Conservation (phyloP, 2,888 invertebrate species). For the Oxycera nigricornis region DNA sequence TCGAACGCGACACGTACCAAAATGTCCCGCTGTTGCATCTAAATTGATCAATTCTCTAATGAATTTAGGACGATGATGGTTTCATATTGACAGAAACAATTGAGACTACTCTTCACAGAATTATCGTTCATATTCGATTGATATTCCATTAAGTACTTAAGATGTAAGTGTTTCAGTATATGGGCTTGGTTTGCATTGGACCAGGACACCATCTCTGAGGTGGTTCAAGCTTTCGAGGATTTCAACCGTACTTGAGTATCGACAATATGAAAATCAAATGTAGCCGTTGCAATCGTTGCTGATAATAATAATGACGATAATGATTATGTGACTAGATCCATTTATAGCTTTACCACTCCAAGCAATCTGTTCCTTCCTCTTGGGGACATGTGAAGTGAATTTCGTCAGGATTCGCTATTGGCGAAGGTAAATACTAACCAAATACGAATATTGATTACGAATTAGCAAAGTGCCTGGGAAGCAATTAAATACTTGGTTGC, state of each 20-base stretch:
- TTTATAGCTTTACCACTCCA: not conserved
- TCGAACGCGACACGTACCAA: not conserved
- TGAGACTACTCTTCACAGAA: conserved; percentile 9
- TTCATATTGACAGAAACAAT: conserved; percentile 3
- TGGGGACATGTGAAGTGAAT: not conserved
- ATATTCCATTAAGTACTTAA: conserved; percentile 33
- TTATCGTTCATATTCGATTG: conserved; percentile 11
- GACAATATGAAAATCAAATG: not conserved
- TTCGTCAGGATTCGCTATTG: not conserved
- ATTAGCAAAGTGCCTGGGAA: conserved; percentile 19
- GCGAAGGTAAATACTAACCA: not conserved
- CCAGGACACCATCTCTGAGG: not conserved
- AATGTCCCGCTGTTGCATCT: not conserved
- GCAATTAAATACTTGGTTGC: conserved; percentile 25
- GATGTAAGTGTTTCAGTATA: not conserved
- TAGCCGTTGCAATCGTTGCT: not conserved
- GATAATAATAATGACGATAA: not conserved
- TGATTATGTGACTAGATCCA: not conserved
- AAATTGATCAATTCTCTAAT: conserved; percentile 25
- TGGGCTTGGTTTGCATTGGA: not conserved
- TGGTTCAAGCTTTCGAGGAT: not conserved
- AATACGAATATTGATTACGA: conserved; percentile 13
- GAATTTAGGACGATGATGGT: conserved; percentile 25
- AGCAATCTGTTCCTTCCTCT: not conserved
- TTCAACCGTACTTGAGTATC: not conserved